Percentiles rank a stretch among this genome's conserved stretches.
Evolutionary conservation across 2,888 invertebrate genomes (phyloP).

Genomic region (Empis stercorea): DNA sequence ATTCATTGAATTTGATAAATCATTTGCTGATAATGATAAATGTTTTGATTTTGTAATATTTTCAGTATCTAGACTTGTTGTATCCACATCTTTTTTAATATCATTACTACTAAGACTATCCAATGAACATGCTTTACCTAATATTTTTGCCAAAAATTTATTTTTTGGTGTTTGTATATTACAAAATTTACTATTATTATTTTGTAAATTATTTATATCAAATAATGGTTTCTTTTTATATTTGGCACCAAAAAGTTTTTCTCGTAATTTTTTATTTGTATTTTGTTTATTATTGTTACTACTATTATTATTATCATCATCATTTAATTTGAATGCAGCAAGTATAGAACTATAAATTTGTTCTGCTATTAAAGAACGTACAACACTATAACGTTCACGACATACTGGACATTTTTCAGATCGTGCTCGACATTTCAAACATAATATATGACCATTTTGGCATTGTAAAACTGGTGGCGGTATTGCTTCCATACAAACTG

Average conservation of each 20-base stretch:
- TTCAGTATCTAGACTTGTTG: slow-evolving; percentile 2
- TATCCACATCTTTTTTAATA: background rate
- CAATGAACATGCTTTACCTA: slow-evolving; percentile 39
- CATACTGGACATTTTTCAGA: slow-evolving; percentile 50
- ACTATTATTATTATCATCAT: slow-evolving; percentile 22
- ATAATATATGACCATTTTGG: slow-evolving; percentile 51
- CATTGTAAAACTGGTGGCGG: slow-evolving; percentile 50
- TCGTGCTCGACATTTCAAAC: slow-evolving; percentile 45
- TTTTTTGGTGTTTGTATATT: slow-evolving; percentile 25
- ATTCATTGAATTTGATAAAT: slow-evolving; percentile 27
- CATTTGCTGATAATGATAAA: slow-evolving; percentile 36
- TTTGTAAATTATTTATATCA: background rate
- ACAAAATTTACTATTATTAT: background rate
- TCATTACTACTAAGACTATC: slow-evolving; percentile 35
- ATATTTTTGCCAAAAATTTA: slow-evolving; percentile 39
- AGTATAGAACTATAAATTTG: slow-evolving; percentile 41
- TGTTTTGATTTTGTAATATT: slow-evolving; percentile 28
- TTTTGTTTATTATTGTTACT: background rate
- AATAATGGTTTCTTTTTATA: slow-evolving; percentile 12
- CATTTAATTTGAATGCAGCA: slow-evolving; percentile 38
- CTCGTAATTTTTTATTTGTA: slow-evolving; percentile 32
- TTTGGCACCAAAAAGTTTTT: slow-evolving; percentile 36
- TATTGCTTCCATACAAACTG: slow-evolving; percentile 50
- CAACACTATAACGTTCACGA: slow-evolving; percentile 40
- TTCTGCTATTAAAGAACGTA: slow-evolving; percentile 42